Conservation (phyloP, 2,888 invertebrate species). For the Neoascia interrupta region DNA sequence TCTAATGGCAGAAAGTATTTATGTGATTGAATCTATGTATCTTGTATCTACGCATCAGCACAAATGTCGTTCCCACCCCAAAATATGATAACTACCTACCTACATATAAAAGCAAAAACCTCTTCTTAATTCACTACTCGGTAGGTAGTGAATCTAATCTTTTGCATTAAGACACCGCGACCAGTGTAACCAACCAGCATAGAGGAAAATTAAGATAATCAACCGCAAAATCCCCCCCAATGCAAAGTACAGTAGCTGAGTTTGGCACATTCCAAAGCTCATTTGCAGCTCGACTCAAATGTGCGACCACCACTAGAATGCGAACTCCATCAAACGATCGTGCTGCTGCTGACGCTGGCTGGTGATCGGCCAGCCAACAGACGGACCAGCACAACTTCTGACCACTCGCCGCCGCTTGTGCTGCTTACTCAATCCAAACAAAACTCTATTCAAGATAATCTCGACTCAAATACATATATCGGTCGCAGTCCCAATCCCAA, state of each 20-base stretch:
- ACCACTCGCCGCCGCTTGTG: constrained; percentile 37
- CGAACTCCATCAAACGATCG: constrained; percentile 23
- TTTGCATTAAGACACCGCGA: no score
- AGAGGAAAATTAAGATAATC: no score
- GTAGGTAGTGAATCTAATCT: no score
- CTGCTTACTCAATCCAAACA: constrained; percentile 34
- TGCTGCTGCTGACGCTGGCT: constrained; percentile 28
- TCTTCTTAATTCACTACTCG: no score
- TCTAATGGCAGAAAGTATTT: no score
- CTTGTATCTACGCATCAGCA: no score
- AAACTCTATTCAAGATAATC: constrained; percentile 44
- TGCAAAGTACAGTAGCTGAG: constrained; percentile 51
- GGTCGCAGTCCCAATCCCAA: constrained; percentile 1
- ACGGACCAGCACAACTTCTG: constrained; percentile 18
- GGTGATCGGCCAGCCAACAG: constrained; percentile 8
- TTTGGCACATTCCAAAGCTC: constrained; percentile 64
- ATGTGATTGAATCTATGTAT: no score
- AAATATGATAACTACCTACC: no score
- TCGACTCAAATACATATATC: constrained; percentile 22
- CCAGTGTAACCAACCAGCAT: constrained; percentile 31
- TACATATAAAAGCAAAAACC: no score
- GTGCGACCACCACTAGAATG: constrained; percentile 41
- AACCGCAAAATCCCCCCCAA: constrained; percentile 1
- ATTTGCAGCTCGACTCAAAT: constrained; percentile 47
- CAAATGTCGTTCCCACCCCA: no score